A percentile compares a stretch with the other conserved stretches of the same genome.
Evolutionary conservation across 2,888 invertebrate species (phyloP).

Genomic region (Lapara coniferarum): DNA sequence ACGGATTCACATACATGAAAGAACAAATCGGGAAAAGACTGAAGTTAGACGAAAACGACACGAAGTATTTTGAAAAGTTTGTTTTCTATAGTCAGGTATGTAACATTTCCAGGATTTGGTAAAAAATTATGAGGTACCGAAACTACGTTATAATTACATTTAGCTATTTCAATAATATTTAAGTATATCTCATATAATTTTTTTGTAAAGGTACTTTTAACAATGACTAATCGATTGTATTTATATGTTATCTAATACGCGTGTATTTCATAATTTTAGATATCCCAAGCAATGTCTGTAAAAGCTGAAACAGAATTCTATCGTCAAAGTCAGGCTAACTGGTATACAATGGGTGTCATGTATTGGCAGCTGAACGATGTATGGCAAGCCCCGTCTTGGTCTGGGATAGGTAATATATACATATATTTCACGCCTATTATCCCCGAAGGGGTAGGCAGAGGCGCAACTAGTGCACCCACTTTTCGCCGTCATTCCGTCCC

Average conservation of each 20-base stretch:
- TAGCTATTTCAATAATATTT: too few species aligned
- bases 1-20: slow-evolving; percentile 87
- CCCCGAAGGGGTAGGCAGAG: too few species aligned
- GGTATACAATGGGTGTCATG: slow-evolving; percentile 96
- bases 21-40: slow-evolving; percentile 86
- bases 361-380: slow-evolving; percentile 99
- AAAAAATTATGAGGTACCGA: too few species aligned
- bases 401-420: slow-evolving; percentile 87
- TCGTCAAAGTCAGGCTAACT: slow-evolving; percentile 82
- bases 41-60: slow-evolving; percentile 76
- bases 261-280: slow-evolving; percentile 71
- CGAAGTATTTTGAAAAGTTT: slow-evolving; percentile 85
- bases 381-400: slow-evolving; percentile 99
- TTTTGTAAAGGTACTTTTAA: too few species aligned
- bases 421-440: too few species aligned
- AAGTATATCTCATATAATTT: too few species aligned
- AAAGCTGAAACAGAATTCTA: slow-evolving; percentile 94
- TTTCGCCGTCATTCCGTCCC: too few species aligned
- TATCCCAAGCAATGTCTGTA: slow-evolving; percentile 94
- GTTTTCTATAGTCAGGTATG: slow-evolving; percentile 93
- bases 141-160: too few species aligned
- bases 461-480: too few species aligned
- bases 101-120: too few species aligned
- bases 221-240: too few species aligned
- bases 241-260: too few species aligned